A percentile compares a stretch with the other conserved stretches of the same genome.
phyloP scores from a whole-genome alignment of 2,113 vertebrate species.

The Mus spicilegus region DNA sequence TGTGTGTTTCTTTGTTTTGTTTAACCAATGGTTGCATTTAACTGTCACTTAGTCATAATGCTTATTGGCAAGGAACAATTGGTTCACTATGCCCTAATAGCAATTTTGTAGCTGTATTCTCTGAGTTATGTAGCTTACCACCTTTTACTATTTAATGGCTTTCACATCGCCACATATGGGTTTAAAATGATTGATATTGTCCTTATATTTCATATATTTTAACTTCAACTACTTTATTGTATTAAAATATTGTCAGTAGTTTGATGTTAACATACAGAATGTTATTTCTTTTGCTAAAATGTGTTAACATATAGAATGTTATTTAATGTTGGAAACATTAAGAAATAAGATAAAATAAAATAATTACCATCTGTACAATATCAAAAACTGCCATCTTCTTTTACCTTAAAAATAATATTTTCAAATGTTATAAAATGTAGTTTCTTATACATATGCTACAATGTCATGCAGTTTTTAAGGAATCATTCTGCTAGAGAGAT shows the following conservation, averaged over 20 bases:
- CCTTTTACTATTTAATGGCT: background rate
- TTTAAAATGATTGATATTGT: background rate
- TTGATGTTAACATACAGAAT: background rate
- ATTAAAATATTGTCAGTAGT: background rate
- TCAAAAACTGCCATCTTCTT: background rate
- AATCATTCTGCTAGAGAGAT: background rate
- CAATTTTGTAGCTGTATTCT: slow-evolving; percentile 51
- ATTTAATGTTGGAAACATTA: background rate
- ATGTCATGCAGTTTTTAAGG: background rate
- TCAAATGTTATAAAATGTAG: slow-evolving; percentile 19
- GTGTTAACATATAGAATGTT: background rate
- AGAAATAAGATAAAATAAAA: background rate
- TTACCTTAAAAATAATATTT: slow-evolving; percentile 41
- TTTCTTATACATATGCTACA: background rate
- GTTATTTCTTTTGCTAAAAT: too few relatives aligned
- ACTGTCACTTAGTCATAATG: background rate
- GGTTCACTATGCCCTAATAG: slow-evolving; percentile 9
- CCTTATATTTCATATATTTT: background rate
- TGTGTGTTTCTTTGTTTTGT: too few relatives aligned
- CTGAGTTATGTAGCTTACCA: background rate
- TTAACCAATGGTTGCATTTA: background rate
- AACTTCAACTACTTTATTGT: background rate
- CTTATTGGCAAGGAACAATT: background rate
- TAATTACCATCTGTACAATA: background rate
- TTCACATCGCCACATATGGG: background rate